Base-by-base conservation (phyloP, 2,797 vertebrate species). In the Propithecus deckenii region DNA sequence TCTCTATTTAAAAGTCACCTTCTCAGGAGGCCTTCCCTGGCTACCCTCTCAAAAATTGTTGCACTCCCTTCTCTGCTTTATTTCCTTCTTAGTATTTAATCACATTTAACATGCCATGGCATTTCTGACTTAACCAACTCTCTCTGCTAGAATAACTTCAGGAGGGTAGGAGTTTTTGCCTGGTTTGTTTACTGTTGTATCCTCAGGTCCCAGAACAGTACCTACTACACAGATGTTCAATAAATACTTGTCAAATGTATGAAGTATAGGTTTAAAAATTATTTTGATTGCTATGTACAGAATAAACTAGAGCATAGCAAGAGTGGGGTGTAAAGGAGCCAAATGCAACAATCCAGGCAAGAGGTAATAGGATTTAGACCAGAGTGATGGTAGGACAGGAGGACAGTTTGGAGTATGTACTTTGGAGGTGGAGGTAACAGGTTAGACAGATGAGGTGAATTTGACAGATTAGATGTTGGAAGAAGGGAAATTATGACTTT, bases 1-100 rank as follows among this genome's bases (percentile, higher is more conserved):
- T 92, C 86, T 89, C 94, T 57, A 92, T 55, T 91, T n/a, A 91
- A 86, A 93, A 72, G 25, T 93, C 43, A 81, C 65, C 43, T 92
- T 89, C 38, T 69, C 35, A 90, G 67, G 11, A 95, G 23, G 63
- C 38, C 35, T 72, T 88, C n/a, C 52, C 81, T 69, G 43, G 65
- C 61, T 94, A 69, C 48, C 50, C 22, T 75, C 93, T 43, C 35
- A 93, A 94, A 97, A 91, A 89, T 2, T n/a, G 8, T 57, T 0
- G 59, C 92, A 93, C 20, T 84, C 43, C 32, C 12, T 86, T 84
- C 59, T 93, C 43, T 55, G 50, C 43, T 96, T 74, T 83, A 57
- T 79, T 75, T 69, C 23, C 13, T 74, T 32, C 28, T 88, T 81
- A 88, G 35, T 50, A 87, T 32, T 96, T 92, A 96, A 50, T 61